Percentiles rank a stretch among this genome's conserved stretches.
Conservation (phyloP, 2,888 invertebrate species). For the Spisula solida region DNA sequence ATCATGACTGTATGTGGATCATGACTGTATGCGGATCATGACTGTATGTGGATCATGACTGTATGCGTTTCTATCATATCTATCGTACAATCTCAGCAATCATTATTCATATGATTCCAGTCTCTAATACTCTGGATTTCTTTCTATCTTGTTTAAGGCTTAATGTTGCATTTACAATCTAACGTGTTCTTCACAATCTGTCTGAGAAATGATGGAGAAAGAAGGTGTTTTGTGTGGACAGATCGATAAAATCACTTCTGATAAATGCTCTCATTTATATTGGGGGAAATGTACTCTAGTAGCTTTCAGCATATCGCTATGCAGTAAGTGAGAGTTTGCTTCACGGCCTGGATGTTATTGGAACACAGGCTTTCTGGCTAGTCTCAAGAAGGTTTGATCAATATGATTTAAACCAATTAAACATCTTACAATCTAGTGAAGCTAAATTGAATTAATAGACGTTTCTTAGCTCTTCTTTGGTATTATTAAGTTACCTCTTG, state of each 20-base stretch:
- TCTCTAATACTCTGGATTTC: not conserved
- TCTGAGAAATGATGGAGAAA: not conserved
- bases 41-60: not conserved
- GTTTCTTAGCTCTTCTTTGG: no score
- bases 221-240: conserved; percentile 1
- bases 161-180: conserved; percentile 13
- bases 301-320: no score
- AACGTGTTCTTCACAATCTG: not conserved
- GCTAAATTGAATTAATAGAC: no score
- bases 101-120: conserved; percentile 9
- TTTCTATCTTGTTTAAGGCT: not conserved
- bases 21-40: no score
- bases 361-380: no score
- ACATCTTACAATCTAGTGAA: no score
- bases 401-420: conserved; percentile 9
- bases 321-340: no score
- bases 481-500: no score
- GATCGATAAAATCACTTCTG: conserved; percentile 15
- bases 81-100: not conserved
- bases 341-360: no score
- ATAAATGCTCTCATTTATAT: conserved; percentile 17
- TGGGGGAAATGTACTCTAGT: not conserved
- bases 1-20: no score
- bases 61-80: not conserved
- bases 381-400: not conserved